Conservation (phyloP, 2,797 vertebrate species). For the Brachyalestes nurse region DNA sequence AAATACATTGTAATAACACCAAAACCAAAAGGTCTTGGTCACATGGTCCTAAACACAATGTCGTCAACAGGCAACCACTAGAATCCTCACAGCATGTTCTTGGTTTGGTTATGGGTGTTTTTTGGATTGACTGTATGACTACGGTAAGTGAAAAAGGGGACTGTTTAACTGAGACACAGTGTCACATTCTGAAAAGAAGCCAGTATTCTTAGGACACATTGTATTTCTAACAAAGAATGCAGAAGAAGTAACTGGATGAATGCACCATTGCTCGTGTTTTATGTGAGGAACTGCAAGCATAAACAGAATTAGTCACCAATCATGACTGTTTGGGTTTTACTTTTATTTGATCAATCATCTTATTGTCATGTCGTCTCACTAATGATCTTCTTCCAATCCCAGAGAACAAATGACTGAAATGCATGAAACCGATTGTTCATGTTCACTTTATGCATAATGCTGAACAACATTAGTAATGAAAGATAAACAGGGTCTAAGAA, state of each 20-base stretch:
- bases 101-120: neutral
- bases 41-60: neutral
- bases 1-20: neutral
- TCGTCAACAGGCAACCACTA: no score
- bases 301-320: neutral
- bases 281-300: neutral
- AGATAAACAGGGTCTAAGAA: conserved; percentile 46
- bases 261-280: neutral
- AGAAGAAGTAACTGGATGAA: neutral
- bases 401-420: conserved; percentile 6
- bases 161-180: neutral
- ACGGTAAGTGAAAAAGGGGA: neutral
- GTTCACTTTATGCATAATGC: conserved; percentile 40
- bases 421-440: conserved; percentile 5
- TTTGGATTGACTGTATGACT: neutral
- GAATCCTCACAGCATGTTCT: neutral
- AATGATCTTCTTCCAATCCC: neutral
- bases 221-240: conserved; percentile 7
- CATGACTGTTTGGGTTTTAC: neutral
- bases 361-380: neutral
- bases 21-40: neutral
- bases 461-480: conserved; percentile 48
- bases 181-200: neutral
- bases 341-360: neutral
- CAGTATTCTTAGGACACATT: neutral